Percentiles rank a stretch among this genome's conserved stretches.
phyloP scores from a whole-genome alignment of 2,797 vertebrate genomes.

The Mastacembelus armatus region DNA sequence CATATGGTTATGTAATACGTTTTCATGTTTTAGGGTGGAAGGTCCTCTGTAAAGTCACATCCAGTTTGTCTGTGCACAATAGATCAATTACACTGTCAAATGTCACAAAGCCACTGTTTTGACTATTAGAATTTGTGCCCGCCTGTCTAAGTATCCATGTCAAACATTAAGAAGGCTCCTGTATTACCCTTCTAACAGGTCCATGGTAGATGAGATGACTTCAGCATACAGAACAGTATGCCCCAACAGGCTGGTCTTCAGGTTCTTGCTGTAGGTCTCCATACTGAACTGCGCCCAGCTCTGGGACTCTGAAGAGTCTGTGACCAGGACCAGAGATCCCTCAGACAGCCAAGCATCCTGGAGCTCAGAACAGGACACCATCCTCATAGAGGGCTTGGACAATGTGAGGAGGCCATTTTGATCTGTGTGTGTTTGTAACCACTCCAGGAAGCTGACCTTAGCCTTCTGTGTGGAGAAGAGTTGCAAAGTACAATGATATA shows the following conservation, averaged over 20 bases:
- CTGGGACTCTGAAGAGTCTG: slow-evolving; percentile 65
- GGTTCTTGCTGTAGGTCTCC: slow-evolving; percentile 84
- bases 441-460: slow-evolving; percentile 79
- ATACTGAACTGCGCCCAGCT: slow-evolving; percentile 85
- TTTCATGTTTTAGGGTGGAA: no score
- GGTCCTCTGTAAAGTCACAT: no score
- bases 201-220: slow-evolving; percentile 89
- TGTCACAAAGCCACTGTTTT: neutral
- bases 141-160: neutral
- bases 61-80: no score
- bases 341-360: slow-evolving; percentile 63
- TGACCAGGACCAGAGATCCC: slow-evolving; percentile 82
- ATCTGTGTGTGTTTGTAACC: slow-evolving; percentile 78
- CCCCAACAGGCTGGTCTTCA: slow-evolving; percentile 86
- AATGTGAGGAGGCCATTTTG: slow-evolving; percentile 72
- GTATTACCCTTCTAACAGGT: slow-evolving; percentile 91
- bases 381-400: slow-evolving; percentile 80
- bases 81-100: no score
- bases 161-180: neutral
- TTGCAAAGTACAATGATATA: neutral
- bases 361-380: slow-evolving; percentile 70
- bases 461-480: slow-evolving; percentile 65
- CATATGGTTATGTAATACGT: no score
- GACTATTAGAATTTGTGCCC: neutral
- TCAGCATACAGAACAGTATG: slow-evolving; percentile 88